phyloP scores from a whole-genome alignment of 2,113 vertebrate species.

The Rhabdomys dilectus region DNA sequence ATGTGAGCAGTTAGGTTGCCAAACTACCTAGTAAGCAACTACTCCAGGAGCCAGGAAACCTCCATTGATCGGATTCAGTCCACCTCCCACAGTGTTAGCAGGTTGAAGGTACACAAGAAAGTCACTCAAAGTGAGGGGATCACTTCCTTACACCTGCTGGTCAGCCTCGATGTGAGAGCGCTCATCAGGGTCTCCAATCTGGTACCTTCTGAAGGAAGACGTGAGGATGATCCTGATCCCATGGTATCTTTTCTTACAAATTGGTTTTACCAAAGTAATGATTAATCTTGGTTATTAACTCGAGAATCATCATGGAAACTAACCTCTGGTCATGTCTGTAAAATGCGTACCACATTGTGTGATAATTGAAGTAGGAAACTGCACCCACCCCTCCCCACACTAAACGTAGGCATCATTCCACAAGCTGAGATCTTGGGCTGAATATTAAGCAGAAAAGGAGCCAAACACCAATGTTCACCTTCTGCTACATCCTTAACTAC shows the following conservation, averaged over 20 bases:
- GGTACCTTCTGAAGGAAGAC: background rate
- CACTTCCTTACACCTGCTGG: background rate
- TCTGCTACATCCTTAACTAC: background rate
- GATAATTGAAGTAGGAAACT: no score
- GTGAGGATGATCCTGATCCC: background rate
- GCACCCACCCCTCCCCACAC: no score
- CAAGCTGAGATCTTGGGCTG: background rate
- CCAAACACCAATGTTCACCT: background rate
- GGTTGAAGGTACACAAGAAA: background rate
- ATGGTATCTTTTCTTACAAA: background rate
- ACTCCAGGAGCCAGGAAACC: fast-evolving
- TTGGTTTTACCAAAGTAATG: background rate
- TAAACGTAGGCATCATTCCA: background rate
- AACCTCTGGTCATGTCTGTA: background rate
- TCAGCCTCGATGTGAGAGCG: background rate
- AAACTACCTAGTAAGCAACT: background rate
- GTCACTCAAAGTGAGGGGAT: background rate
- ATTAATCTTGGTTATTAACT: background rate
- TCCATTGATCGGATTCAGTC: background rate
- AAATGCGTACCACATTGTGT: background rate
- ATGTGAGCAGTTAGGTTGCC: no score
- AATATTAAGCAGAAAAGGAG: background rate
- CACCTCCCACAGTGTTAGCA: background rate
- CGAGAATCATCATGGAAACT: background rate
- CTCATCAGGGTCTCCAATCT: background rate